These are phyloP conservation scores for Perithous albicinctus DNA, from an alignment of 2,888 invertebrate genomes.

Conservation along the genomic window DNA sequence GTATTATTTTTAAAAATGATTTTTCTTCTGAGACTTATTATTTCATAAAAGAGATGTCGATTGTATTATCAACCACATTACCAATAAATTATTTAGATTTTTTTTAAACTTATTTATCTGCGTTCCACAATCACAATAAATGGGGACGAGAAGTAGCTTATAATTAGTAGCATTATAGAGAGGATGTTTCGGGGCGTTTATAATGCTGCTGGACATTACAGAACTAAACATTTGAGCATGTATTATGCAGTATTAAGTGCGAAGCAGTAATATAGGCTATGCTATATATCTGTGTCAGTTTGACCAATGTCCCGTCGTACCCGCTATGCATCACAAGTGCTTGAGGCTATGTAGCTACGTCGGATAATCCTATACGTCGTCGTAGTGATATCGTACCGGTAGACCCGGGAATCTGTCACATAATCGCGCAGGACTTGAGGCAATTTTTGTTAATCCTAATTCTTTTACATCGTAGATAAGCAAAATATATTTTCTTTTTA, in stretches of 20 bases:
- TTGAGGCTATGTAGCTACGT: constrained; percentile 75
- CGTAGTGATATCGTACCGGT: background rate
- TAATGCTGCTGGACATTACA: background rate
- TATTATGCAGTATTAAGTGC: constrained; percentile 67
- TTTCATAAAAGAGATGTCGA: too few species aligned
- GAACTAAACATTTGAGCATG: background rate
- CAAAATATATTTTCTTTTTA: background rate
- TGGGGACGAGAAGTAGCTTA: background rate
- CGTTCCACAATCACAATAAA: too few species aligned
- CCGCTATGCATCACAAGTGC: constrained; percentile 77
- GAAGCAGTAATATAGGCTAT: constrained; percentile 74
- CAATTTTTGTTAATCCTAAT: background rate
- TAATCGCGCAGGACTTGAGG: background rate
- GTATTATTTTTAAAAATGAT: background rate
- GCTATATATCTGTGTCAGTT: constrained; percentile 78
- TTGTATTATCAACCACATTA: too few species aligned
- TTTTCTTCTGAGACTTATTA: background rate
- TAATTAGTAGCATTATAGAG: background rate
- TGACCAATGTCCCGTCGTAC: constrained; percentile 79
- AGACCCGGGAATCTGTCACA: background rate
- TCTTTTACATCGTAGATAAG: background rate
- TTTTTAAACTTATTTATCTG: too few species aligned
- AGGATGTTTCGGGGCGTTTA: background rate
- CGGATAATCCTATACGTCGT: constrained; percentile 74
- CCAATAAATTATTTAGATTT: too few species aligned